Evolutionary conservation across 2,888 invertebrate species (phyloP).

Genomic region (Caenorhabditis auriculariae): DNA sequence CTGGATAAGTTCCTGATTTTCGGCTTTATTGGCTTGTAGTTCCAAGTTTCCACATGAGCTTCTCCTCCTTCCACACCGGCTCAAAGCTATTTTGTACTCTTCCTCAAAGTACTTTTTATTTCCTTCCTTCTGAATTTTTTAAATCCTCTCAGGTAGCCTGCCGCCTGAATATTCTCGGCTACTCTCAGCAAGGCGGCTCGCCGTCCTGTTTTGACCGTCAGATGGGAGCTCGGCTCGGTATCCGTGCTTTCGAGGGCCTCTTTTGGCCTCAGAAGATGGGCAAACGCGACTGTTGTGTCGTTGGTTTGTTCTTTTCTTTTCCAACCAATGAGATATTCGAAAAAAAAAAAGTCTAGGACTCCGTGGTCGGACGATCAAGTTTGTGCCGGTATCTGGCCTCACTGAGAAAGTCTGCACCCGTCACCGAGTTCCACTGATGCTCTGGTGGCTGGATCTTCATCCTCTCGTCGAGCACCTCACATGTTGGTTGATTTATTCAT

Average conservation of each 20-base stretch:
- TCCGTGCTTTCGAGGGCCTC: constrained; percentile 78
- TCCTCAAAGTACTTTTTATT: no score
- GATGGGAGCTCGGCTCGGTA: constrained; percentile 95
- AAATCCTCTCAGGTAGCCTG: constrained; percentile 83
- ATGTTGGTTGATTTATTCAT: constrained; percentile 12
- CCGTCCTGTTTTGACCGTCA: constrained; percentile 97
- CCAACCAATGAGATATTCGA: no score
- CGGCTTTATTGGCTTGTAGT: no score
- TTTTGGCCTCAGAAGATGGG: constrained; percentile 23
- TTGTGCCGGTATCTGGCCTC: constrained; percentile 20
- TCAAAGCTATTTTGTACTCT: no score
- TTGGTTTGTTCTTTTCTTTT: constrained; percentile 3
- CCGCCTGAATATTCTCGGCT: constrained; percentile 92
- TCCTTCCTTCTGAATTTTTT: no score
- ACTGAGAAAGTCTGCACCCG: constrained; percentile 18
- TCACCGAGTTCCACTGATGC: constrained; percentile 13
- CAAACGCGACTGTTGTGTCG: constrained; percentile 22
- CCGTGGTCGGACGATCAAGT: constrained; percentile 17
- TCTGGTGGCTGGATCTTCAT: constrained; percentile 25
- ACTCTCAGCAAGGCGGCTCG: constrained; percentile 94
- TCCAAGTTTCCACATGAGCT: no score
- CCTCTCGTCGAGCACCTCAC: constrained; percentile 19
- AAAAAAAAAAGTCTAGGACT: constrained; percentile 2
- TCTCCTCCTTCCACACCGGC: no score
- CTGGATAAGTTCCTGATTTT: no score